Conservation (phyloP, 1,140 invertebrate genomes). For the Teleogryllus occipitalis region DNA sequence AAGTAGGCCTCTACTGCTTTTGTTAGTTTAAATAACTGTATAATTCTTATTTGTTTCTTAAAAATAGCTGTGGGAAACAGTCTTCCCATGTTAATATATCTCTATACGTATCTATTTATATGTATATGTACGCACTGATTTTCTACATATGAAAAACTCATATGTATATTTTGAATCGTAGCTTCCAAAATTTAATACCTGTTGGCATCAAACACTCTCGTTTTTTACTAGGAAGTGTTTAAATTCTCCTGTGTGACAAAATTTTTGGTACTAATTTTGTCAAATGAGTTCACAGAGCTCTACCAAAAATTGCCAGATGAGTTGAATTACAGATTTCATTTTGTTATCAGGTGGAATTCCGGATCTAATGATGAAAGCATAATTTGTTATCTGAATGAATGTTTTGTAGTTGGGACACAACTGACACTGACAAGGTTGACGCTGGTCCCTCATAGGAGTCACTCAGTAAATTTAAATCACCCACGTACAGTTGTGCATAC, state of each 20-base stretch:
- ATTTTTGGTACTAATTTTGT: not conserved
- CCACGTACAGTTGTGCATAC: not conserved
- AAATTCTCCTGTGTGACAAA: not conserved
- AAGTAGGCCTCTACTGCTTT: not conserved
- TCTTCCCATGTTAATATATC: not conserved
- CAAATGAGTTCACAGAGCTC: not conserved
- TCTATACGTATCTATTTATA: not conserved
- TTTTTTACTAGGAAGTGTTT: not conserved
- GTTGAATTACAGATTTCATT: too few species aligned
- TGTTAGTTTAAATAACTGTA: not conserved
- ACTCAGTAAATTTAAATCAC: not conserved
- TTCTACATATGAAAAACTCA: not conserved
- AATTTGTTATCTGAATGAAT: not conserved
- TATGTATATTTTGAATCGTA: not conserved
- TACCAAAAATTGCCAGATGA: too few species aligned
- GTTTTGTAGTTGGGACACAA: not conserved
- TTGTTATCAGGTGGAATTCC: too few species aligned
- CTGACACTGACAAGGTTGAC: not conserved
- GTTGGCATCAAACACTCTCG: not conserved
- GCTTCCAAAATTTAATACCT: not conserved
- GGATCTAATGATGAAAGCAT: too few species aligned
- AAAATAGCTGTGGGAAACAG: not conserved
- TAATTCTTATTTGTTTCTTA: not conserved
- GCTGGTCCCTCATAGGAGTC: constrained; percentile 13
- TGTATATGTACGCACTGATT: not conserved